Evolutionary conservation across 2,888 invertebrate genomes (phyloP).

Genomic region (Lomographa bimaculata): DNA sequence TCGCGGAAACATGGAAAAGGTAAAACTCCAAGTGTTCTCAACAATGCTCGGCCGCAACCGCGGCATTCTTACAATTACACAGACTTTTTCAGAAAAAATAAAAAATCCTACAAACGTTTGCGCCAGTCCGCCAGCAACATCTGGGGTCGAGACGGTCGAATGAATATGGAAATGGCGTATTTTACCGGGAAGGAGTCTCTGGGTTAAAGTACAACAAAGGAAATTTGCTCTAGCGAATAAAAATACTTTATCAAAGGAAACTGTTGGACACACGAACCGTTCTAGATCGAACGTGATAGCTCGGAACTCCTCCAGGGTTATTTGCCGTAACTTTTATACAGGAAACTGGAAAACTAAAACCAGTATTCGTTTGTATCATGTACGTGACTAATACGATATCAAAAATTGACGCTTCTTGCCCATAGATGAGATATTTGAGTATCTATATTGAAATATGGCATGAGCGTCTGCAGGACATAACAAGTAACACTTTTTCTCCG

Average conservation of each 20-base stretch:
- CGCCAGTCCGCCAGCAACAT: constrained; percentile 15
- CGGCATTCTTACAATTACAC: constrained; percentile 17
- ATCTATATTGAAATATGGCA: too few species aligned
- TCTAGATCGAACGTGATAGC: too few species aligned
- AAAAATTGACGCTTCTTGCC: too few species aligned
- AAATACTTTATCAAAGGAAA: constrained; percentile 12
- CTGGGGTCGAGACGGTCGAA: constrained; percentile 23
- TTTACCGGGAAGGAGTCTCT: constrained; percentile 17
- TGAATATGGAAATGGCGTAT: constrained; percentile 36
- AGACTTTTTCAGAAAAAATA: constrained; percentile 21
- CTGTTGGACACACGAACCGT: too few species aligned
- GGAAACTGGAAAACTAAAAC: too few species aligned
- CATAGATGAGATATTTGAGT: too few species aligned
- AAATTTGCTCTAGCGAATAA: constrained; percentile 19
- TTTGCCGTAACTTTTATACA: too few species aligned
- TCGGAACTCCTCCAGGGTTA: too few species aligned
- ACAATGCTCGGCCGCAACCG: constrained; percentile 8
- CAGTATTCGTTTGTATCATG: too few species aligned
- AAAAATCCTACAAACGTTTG: constrained; percentile 14
- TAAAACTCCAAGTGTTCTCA: constrained; percentile 3
- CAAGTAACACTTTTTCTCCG: too few species aligned
- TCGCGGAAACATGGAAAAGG: constrained; percentile 3
- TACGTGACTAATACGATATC: too few species aligned
- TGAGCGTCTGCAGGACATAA: too few species aligned
- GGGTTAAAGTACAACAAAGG: constrained; percentile 26